phyloP scores from a whole-genome alignment of 2,888 invertebrate species.

The Orgyia antiqua region DNA sequence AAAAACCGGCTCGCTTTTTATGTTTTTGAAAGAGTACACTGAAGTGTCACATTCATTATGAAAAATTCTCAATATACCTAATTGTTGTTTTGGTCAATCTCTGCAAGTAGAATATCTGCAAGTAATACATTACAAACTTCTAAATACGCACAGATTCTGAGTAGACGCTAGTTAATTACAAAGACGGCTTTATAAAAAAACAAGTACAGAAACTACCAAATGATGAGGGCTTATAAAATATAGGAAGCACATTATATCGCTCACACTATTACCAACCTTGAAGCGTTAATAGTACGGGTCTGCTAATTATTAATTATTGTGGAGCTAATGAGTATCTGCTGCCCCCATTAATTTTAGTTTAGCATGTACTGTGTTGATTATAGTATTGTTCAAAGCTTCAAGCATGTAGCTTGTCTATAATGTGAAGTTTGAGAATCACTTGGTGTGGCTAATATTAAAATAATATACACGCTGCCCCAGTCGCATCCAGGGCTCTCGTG shows the following conservation, averaged over 20 bases:
- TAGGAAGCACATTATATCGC: conserved; percentile 17
- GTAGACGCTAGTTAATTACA: too few species aligned
- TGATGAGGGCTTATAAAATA: conserved; percentile 15
- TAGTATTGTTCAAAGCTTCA: conserved; percentile 19
- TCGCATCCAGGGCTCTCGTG: conserved; percentile 60
- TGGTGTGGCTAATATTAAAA: conserved; percentile 71
- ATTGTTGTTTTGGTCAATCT: too few species aligned
- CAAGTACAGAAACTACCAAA: too few species aligned
- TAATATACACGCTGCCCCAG: conserved; percentile 71
- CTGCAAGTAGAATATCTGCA: too few species aligned
- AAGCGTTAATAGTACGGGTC: conserved; percentile 30
- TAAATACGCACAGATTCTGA: too few species aligned
- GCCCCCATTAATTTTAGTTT: conserved; percentile 28
- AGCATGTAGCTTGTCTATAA: conserved; percentile 19
- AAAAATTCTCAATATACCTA: too few species aligned
- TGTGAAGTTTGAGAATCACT: conserved; percentile 54
- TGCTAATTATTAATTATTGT: conserved; percentile 38
- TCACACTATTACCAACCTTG: conserved; percentile 32
- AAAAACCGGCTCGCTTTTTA: too few species aligned
- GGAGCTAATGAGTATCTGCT: conserved; percentile 39
- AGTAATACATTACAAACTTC: too few species aligned
- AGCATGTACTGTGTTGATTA: conserved; percentile 22
- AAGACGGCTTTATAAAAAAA: too few species aligned
- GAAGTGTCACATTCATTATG: too few species aligned
- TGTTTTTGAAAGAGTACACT: too few species aligned